A percentile compares a stretch with the other conserved stretches of the same genome.
These are phyloP conservation scores for Tetragnatha montana DNA, from an alignment of 2,888 invertebrate species.

Conservation along the genomic window DNA sequence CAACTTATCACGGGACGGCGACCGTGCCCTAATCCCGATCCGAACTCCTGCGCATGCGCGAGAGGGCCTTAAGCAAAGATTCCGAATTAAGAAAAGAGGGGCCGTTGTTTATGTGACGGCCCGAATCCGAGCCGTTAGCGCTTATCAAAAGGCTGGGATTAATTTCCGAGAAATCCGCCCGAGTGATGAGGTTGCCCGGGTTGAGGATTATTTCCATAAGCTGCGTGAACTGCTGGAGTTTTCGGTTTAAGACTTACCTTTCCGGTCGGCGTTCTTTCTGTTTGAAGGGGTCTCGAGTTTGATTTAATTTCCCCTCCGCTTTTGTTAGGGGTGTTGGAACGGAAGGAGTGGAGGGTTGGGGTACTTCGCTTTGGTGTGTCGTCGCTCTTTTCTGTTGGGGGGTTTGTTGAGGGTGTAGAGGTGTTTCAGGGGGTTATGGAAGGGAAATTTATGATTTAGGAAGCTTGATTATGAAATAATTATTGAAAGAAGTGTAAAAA, in stretches of 20 bases:
- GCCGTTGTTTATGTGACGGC: constrained; percentile 29
- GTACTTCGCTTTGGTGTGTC: no score
- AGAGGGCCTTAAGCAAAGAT: not conserved
- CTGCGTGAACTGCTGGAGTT: constrained; percentile 1
- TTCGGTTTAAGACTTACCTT: constrained; percentile 11
- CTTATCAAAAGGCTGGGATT: constrained; percentile 30
- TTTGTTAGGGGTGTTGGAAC: not conserved
- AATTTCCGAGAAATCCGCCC: constrained; percentile 21
- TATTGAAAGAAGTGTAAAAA: no score
- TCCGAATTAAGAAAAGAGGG: constrained; percentile 34
- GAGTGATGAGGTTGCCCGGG: not conserved
- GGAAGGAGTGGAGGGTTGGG: no score
- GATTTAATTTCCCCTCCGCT: not conserved
- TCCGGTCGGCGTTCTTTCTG: not conserved
- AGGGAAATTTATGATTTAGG: no score
- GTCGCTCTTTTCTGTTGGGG: no score
- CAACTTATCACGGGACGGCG: constrained; percentile 3
- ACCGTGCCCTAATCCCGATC: not conserved
- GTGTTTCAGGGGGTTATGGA: no score
- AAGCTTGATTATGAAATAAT: no score
- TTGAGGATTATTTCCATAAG: constrained; percentile 23
- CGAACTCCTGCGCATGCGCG: not conserved
- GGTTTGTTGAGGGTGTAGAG: no score
- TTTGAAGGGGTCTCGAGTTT: not conserved
- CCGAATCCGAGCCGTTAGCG: not conserved